phyloP scores from a whole-genome alignment of 2,888 invertebrate species.

The Dicranocentrus wangi region DNA sequence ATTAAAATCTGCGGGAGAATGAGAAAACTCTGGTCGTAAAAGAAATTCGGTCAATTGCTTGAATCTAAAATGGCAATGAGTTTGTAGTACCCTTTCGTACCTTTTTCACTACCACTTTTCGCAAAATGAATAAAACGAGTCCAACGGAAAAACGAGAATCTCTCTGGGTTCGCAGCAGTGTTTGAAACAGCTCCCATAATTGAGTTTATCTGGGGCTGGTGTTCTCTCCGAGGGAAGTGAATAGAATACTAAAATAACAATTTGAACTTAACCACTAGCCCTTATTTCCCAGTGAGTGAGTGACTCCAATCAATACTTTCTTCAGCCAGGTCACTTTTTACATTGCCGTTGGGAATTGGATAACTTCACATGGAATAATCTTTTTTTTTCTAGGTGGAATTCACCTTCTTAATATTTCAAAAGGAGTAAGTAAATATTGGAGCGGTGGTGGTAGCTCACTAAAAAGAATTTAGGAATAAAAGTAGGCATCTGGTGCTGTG shows the following conservation, averaged over 20 bases:
- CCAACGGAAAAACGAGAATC: slow-evolving; percentile 4
- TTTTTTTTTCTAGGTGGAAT: background rate
- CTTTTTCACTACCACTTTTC: background rate
- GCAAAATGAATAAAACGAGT: background rate
- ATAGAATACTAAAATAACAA: background rate
- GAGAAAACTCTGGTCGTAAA: no score
- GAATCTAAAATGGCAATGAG: background rate
- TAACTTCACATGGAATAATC: slow-evolving; percentile 20
- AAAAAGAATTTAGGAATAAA: no score
- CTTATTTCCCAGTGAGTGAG: background rate
- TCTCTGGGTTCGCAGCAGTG: no score
- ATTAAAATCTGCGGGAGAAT: background rate
- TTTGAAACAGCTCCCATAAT: slow-evolving; percentile 21
- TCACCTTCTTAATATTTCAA: slow-evolving; percentile 40
- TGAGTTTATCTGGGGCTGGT: slow-evolving; percentile 32
- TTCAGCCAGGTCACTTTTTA: slow-evolving; percentile 24
- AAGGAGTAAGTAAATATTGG: background rate
- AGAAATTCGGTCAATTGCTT: slow-evolving; percentile 25
- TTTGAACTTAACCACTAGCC: slow-evolving; percentile 4
- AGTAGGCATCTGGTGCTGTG: no score
- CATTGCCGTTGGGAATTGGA: slow-evolving; percentile 7
- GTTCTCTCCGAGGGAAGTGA: slow-evolving; percentile 9
- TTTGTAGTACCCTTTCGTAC: background rate
- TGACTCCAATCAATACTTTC: slow-evolving; percentile 12
- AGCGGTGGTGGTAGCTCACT: no score